phyloP scores from a whole-genome alignment of 2,113 vertebrate genomes.

The Zingel zingel region DNA sequence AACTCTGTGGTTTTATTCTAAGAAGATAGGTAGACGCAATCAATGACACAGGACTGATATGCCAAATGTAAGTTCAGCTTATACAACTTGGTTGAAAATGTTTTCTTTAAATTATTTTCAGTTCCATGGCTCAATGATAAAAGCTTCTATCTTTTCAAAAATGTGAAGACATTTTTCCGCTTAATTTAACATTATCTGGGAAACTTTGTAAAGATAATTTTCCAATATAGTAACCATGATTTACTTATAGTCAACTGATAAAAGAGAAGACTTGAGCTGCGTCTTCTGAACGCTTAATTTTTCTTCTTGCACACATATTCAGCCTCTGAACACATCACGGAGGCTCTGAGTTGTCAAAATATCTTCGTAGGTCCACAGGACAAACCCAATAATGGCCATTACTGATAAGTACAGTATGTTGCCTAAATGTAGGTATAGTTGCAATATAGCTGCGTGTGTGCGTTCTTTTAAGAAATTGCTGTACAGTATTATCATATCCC shows the following conservation, averaged over 20 bases:
- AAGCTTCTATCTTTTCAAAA: neutral
- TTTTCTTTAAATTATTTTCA: constrained; percentile 2
- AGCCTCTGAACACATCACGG: neutral
- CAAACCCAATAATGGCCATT: neutral
- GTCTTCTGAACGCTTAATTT: neutral
- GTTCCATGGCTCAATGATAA: neutral
- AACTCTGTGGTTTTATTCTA: neutral
- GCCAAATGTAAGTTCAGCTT: neutral
- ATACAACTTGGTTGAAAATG: neutral
- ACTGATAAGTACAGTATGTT: no score
- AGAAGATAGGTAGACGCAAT: neutral
- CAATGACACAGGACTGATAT: neutral
- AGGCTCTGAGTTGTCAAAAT: neutral
- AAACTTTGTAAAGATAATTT: neutral
- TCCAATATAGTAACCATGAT: neutral
- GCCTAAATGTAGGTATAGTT: neutral
- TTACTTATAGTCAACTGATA: neutral
- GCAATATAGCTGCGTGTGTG: neutral
- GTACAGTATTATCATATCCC: neutral
- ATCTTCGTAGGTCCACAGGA: neutral
- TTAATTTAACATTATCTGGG: neutral
- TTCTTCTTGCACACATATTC: neutral
- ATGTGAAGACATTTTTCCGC: neutral
- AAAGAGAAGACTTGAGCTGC: neutral
- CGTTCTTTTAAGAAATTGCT: neutral